Evolutionary conservation across 2,113 vertebrate species (phyloP).

Genomic region (Calidris pygmaea): DNA sequence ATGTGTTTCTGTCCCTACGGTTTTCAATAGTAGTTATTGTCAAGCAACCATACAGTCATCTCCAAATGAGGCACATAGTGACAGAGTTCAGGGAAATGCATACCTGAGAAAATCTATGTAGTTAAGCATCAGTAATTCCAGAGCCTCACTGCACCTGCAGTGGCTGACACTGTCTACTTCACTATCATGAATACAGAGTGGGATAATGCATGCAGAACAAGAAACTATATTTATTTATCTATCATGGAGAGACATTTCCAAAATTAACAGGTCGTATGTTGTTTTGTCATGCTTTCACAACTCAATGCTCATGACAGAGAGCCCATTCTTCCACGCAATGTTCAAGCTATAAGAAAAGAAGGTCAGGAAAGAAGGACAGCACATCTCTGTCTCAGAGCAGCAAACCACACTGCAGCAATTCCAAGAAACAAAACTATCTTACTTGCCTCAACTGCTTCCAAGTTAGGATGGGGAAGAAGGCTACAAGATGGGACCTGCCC

Average conservation of each 20-base stretch:
- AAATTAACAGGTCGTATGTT: neutral
- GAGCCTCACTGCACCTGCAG: neutral
- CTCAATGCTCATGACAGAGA: neutral
- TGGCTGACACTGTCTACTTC: neutral
- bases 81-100: neutral
- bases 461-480: neutral
- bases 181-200: neutral
- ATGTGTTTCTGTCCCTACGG: neutral
- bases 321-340: neutral
- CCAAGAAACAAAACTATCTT: neutral
- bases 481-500: conserved; percentile 12
- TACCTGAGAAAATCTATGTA: neutral
- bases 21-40: neutral
- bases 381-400: neutral
- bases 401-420: neutral
- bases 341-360: neutral
- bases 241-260: neutral
- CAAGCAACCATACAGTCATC: neutral
- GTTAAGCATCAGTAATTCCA: neutral
- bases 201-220: neutral
- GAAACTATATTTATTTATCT: neutral
- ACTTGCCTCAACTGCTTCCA: neutral
- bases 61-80: neutral
- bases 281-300: neutral
- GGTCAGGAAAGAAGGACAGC: neutral